Evolutionary conservation across 2,113 vertebrate genomes (phyloP), one percentile per base, ranked within the genome.

Genomic region (Theristicus caerulescens): DNA sequence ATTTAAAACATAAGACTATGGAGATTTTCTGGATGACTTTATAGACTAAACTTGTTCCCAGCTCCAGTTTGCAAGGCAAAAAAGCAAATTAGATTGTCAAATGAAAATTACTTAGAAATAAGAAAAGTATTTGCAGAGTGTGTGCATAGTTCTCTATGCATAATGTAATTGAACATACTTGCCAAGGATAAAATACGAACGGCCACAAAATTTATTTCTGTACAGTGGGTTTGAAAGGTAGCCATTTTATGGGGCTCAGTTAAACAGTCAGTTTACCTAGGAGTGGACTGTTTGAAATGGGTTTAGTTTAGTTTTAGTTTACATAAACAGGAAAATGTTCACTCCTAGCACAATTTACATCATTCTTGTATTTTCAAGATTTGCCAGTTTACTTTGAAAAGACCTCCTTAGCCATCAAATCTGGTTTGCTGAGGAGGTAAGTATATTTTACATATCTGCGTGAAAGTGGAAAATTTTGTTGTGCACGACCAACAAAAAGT

Each of bases 1-100:
- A 89, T 85, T 96, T 94, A 93, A 95, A 95, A 94, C 42, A 54
- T 42, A 86, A 88, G 71, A 64, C 69, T 82, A 1, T 42, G 52
- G 58, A 92, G 76, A 44, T 88, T 95, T 91, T 91, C 67, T 82
- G 83, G 70, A 76, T 54, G 73, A 77, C 61, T 93, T 95, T 91
- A 79, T 86, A 76, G 86, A 82, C 54, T 59, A 55, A 94, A 86
- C 88, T 90, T 82, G 32, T 80, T 86, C 40, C 46, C 81, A 85
- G 72, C 20, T 94, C 87, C 85, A 44, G 38, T 94, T 81, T 90
- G 65, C 66, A 90, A 92, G 88, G 93, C 44, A 96, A 82, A 85
- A 94, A 91, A 92, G 55, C 51, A 82, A 96, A 90, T 91, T 90
- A 81, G 54, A 54, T 88, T 85, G 84, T 87, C 87, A 94, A 66